Evolutionary conservation across 2,797 vertebrate species (phyloP), one percentile per base, ranked within the genome.

Genomic region (Manis pentadactyla): DNA sequence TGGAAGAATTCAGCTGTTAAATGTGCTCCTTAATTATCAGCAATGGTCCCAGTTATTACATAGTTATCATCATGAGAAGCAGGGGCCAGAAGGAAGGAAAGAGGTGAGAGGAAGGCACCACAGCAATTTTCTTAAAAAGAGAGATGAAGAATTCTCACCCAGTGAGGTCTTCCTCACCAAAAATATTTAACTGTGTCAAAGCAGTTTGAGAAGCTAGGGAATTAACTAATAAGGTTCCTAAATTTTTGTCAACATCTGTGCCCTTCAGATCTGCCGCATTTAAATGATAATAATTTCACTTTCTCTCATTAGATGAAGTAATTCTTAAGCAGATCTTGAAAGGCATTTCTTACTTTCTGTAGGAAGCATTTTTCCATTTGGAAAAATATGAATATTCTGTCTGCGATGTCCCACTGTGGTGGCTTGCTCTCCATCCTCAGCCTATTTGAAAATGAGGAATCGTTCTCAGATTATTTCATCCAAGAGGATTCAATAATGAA

Each of bases 331-430:
- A 78, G 51, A 92, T 15, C 18, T 46, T 59, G 23, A 77, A 68
- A 2, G 55, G 2, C 11, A 59, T 90, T 82, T 82, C 31, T 94
- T 59, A 64, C n/a, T 71, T 49, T 94, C 31, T 59, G 13, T 31
- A 85, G 64, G 77, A 95, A 88, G 17, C 1, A 57, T 39, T 49
- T 69, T 74, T 92, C 51, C 39, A 51, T 86, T 64, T 92, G 34
- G 57, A 90, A 96, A 93, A 71, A 19, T 89, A n/a, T 19, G 53
- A 73, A 87, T 86, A 84, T 34, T 69, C 49, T 73, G 15, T 49
- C 34, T 49, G 23, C 37, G 51, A 61, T 27, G 15, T 21, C n/a
- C 5, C 31, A 19, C 13, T 51, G 51, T 95, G 14, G 2, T 10
- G 49, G 19, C 25, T 57, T 69, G 11, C 4, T 83, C 27, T 2